Evolutionary conservation across 2,888 invertebrate genomes (phyloP).

Genomic region (Melieria omissa): DNA sequence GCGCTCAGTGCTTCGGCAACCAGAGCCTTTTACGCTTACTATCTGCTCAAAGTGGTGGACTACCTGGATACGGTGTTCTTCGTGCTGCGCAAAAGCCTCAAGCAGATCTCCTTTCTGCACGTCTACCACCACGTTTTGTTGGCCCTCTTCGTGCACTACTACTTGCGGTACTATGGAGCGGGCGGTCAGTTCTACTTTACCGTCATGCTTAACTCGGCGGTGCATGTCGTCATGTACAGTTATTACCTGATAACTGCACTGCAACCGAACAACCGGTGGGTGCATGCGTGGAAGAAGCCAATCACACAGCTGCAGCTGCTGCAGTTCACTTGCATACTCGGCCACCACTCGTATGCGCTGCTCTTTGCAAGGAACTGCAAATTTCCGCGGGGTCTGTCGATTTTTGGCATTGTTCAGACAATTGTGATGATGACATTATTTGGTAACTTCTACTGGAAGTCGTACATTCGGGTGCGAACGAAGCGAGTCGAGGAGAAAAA

Average conservation of each 20-base stretch:
- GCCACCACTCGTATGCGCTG: slow-evolving; percentile 25
- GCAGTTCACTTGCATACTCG: slow-evolving; percentile 15
- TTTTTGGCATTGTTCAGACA: slow-evolving; percentile 3
- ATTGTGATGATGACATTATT: slow-evolving; percentile 16
- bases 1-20: not conserved
- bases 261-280: not conserved
- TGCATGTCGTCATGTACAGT: slow-evolving; percentile 30
- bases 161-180: slow-evolving; percentile 4
- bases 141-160: not conserved
- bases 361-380: slow-evolving; percentile 15
- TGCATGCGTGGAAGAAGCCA: slow-evolving; percentile 23
- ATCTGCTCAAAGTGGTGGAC: slow-evolving; percentile 18
- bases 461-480: slow-evolving; percentile 9
- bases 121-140: slow-evolving; percentile 29
- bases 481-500: too few relatives aligned
- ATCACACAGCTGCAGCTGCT: slow-evolving; percentile 24
- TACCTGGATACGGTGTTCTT: slow-evolving; percentile 27
- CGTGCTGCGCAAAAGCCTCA: slow-evolving; percentile 31
- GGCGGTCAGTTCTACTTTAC: slow-evolving; percentile 12
- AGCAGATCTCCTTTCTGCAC: slow-evolving; percentile 29
- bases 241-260: slow-evolving; percentile 28
- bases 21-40: slow-evolving; percentile 8
- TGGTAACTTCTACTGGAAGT: slow-evolving; percentile 20
- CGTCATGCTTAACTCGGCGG: not conserved
- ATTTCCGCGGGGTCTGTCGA: slow-evolving; percentile 13